Evolutionary conservation across 1,140 invertebrate genomes (phyloP), one percentile per base, ranked within the genome.

Genomic region (Aphelenchoides fujianensis): DNA sequence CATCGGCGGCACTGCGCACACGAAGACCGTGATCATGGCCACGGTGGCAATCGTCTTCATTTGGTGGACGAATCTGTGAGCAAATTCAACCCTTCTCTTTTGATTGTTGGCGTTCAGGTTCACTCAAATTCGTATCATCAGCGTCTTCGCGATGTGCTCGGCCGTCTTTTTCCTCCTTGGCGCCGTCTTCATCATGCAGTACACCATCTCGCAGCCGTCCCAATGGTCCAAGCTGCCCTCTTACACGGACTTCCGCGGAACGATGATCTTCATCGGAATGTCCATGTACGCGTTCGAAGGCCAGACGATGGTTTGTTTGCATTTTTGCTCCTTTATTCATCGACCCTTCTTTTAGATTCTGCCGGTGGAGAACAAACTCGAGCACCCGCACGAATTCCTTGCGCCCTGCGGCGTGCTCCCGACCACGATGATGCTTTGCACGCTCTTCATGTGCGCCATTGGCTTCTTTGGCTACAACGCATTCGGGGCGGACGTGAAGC

Each of bases 391-490:
- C 64, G 84, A 82, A 61, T 88, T 88, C 78, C 72, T 74, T 1
- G 84, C 84, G 5, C 80, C 76, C 70, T 81, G 79, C 55, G 87
- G 87, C 31, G 85, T 88, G 27, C 74, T 88, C 2, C 86, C 86
- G 34, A 83, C 86, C 3, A 85, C 85, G 9, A 88, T 88, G 87
- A 74, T 78, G 2, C 76, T 84, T 31, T 86, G 86, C 48, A 79
- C 82, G 3, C 71, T 79, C 55, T 81, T 87, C 32, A 87, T 87
- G 79, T 82, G 82, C 55, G 82, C 84, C 16, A 74, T 86, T 55
- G 87, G 86, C 55, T 88, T 87, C 79, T 87, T 82, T 78, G 87
- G 87, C 27, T 88, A 88, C 78, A 81, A 88, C 27, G 82, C 78
- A 37, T 88, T 85, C 80, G 86, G 86, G 32, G 16, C 12, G 37